A percentile compares a stretch with the other conserved stretches of the same genome.
These are phyloP conservation scores for Sylvia atricapilla DNA, from an alignment of 2,113 vertebrate genomes.

Conservation along the genomic window DNA sequence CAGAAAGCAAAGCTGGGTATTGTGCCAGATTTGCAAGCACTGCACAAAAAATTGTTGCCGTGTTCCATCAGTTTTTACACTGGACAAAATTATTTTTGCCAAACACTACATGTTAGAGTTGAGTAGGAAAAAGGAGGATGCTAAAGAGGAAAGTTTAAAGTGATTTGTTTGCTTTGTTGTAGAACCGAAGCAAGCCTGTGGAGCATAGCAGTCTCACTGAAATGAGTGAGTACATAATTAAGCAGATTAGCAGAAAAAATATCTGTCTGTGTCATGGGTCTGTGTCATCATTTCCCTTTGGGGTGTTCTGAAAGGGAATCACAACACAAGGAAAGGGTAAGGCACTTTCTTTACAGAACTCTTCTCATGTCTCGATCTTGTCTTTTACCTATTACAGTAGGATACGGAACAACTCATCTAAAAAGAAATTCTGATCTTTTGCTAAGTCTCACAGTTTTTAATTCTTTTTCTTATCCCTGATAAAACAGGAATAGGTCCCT, in stretches of 20 bases:
- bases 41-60: background rate
- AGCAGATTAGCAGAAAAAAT: background rate
- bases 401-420: background rate
- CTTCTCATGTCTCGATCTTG: background rate
- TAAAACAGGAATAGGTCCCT: background rate
- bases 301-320: background rate
- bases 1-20: background rate
- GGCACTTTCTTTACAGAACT: background rate
- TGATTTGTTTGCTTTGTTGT: background rate
- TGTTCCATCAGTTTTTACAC: background rate
- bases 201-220: background rate
- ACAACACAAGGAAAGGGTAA: background rate
- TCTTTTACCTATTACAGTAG: background rate
- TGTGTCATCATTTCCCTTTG: background rate
- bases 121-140: background rate
- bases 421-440: background rate
- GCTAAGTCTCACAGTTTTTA: background rate
- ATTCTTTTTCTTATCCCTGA: background rate
- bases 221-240: background rate
- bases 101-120: background rate
- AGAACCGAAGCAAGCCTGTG: background rate
- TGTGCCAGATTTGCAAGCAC: background rate
- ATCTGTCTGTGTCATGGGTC: background rate
- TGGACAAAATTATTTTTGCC: background rate
- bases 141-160: background rate